These are phyloP conservation scores for Tetrao urogallus DNA, from an alignment of 2,113 vertebrate species.

Conservation along the genomic window DNA sequence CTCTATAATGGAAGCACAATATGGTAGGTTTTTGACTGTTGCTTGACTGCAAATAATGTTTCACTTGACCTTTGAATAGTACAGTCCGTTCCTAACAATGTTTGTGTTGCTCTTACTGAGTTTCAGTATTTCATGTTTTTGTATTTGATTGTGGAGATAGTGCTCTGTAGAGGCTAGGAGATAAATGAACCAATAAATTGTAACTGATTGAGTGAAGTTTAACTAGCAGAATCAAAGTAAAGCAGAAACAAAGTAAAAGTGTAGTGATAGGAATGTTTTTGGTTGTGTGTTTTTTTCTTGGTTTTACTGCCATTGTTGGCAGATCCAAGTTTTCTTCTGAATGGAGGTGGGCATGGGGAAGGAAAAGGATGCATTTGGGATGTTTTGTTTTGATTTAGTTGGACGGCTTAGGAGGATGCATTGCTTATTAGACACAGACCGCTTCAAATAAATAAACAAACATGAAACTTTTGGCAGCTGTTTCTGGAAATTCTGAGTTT, in stretches of 20 bases:
- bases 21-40: background rate
- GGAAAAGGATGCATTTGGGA: background rate
- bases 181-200: constrained; percentile 38
- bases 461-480: background rate
- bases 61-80: background rate
- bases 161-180: background rate
- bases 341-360: background rate
- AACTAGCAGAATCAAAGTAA: background rate
- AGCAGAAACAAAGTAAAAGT: background rate
- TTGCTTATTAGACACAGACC: constrained; percentile 40
- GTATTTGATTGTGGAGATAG: background rate
- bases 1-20: background rate
- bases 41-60: background rate
- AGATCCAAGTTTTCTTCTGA: constrained; percentile 59
- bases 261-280: background rate
- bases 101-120: background rate
- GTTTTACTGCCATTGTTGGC: constrained; percentile 7
- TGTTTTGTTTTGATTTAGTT: constrained; percentile 33
- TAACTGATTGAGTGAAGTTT: constrained; percentile 49
- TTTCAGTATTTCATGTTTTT: background rate
- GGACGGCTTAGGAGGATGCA: background rate
- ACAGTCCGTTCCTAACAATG: background rate
- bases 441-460: constrained; percentile 51
- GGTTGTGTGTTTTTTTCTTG: background rate
- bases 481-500: constrained; percentile 7